These are phyloP conservation scores for Latheticus oryzae DNA, from an alignment of 2,888 invertebrate genomes.

Conservation along the genomic window DNA sequence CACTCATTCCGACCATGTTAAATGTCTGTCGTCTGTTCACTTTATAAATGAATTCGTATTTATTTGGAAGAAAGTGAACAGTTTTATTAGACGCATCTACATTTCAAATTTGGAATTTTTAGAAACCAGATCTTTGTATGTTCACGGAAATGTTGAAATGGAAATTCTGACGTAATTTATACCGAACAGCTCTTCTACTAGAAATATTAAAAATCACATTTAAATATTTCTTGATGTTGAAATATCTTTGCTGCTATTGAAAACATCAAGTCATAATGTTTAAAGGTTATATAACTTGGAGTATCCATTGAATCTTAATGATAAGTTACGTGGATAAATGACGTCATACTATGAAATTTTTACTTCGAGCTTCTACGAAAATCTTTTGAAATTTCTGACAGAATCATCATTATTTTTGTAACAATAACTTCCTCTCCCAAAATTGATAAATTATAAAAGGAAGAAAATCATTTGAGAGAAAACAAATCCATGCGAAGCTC, in stretches of 20 bases:
- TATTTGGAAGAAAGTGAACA: conserved; percentile 20
- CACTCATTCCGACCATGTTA: conserved; percentile 17
- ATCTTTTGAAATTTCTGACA: too few relatives aligned
- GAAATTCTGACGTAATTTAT: conserved; percentile 17
- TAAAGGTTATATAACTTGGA: too few relatives aligned
- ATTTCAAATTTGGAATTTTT: conserved; percentile 27
- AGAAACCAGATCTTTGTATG: conserved; percentile 14
- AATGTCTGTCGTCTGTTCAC: conserved; percentile 17
- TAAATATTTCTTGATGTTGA: too few relatives aligned
- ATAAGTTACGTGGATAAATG: too few relatives aligned
- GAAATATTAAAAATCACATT: too few relatives aligned
- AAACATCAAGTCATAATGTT: too few relatives aligned
- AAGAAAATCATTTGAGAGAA: conserved; percentile 3
- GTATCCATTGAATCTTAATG: too few relatives aligned
- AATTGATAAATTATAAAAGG: not conserved
- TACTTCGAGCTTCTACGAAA: too few relatives aligned
- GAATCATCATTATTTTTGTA: too few relatives aligned
- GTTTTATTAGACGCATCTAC: conserved; percentile 15
- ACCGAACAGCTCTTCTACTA: too few relatives aligned
- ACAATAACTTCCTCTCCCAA: not conserved
- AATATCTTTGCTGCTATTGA: too few relatives aligned
- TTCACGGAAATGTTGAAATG: conserved; percentile 25
- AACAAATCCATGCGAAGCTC: not conserved
- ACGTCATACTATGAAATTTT: too few relatives aligned
- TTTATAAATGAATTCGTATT: conserved; percentile 9